These are phyloP conservation scores for Halyomorpha halys DNA, from an alignment of 1,140 invertebrate species.

Conservation along the genomic window DNA sequence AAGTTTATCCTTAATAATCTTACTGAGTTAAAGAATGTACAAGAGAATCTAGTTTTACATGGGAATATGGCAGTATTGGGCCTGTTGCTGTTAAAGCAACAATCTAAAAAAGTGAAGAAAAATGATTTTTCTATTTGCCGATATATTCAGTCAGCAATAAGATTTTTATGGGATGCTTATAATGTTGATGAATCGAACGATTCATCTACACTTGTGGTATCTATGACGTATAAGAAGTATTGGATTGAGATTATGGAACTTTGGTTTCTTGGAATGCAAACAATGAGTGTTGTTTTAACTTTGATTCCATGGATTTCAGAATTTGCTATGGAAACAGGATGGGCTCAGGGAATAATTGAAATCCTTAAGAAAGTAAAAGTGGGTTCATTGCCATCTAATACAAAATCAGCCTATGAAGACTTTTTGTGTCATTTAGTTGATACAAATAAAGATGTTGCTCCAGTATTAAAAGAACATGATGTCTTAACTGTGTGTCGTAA, in stretches of 20 bases:
- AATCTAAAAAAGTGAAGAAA: conserved; percentile 66
- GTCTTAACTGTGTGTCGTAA: conserved; percentile 70
- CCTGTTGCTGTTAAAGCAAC: conserved; percentile 70
- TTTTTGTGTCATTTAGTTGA: conserved; percentile 74
- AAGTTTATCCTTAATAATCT: conserved; percentile 80
- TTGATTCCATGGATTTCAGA: conserved; percentile 79
- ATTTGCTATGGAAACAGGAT: conserved; percentile 84
- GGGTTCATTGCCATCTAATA: conserved; percentile 65
- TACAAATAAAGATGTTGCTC: conserved; percentile 59
- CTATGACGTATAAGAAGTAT: conserved; percentile 71
- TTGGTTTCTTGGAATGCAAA: conserved; percentile 91
- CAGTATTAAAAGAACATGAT: conserved; percentile 72
- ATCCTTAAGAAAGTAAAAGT: conserved; percentile 65
- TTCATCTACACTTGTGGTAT: conserved; percentile 64
- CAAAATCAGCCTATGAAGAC: conserved; percentile 82
- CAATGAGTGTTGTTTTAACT: conserved; percentile 65
- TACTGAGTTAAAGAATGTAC: conserved; percentile 71
- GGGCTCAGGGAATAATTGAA: conserved; percentile 74
- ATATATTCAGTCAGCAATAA: conserved; percentile 75
- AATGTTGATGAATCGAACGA: conserved; percentile 77
- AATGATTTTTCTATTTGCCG: conserved; percentile 78
- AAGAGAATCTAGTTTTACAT: conserved; percentile 70
- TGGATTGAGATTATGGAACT: conserved; percentile 84
- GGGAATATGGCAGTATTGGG: conserved; percentile 76
- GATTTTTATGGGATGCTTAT: conserved; percentile 87